A percentile compares a stretch with the other conserved stretches of the same genome.
These are phyloP conservation scores for Odontomyia ornata DNA, from an alignment of 2,888 invertebrate species.

Conservation along the genomic window DNA sequence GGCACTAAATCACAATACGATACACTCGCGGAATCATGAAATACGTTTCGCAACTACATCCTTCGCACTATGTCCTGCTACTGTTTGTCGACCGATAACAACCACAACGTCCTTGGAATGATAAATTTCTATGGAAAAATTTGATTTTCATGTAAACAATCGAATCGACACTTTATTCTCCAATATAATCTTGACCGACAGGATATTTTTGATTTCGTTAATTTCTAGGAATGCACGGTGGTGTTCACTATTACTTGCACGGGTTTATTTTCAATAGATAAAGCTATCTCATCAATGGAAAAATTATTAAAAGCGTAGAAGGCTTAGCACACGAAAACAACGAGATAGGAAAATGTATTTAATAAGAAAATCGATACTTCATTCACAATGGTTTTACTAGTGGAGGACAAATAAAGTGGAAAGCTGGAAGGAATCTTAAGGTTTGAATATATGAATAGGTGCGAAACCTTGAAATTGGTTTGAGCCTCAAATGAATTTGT, in stretches of 20 bases:
- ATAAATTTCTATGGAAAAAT: neutral
- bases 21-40: neutral
- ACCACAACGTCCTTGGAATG: neutral
- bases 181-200: neutral
- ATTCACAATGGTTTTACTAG: neutral
- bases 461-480: no score
- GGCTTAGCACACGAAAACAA: conserved; percentile 35
- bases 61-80: neutral
- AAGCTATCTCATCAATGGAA: neutral
- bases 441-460: neutral
- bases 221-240: neutral
- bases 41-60: neutral
- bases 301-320: conserved; percentile 21
- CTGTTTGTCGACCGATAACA: neutral
- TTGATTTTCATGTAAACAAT: conserved; percentile 33
- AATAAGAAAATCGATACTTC: conserved; percentile 33
- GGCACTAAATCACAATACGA: conserved; percentile 15
- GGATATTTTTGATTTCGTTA: neutral
- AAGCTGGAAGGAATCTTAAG: neutral
- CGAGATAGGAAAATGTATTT: conserved; percentile 19
- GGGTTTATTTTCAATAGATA: neutral
- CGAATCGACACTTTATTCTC: no score
- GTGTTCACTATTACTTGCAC: neutral
- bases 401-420: neutral
- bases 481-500: no score